Base-by-base conservation (phyloP, 2,888 invertebrate genomes). In the Yponomeuta sedellus region DNA sequence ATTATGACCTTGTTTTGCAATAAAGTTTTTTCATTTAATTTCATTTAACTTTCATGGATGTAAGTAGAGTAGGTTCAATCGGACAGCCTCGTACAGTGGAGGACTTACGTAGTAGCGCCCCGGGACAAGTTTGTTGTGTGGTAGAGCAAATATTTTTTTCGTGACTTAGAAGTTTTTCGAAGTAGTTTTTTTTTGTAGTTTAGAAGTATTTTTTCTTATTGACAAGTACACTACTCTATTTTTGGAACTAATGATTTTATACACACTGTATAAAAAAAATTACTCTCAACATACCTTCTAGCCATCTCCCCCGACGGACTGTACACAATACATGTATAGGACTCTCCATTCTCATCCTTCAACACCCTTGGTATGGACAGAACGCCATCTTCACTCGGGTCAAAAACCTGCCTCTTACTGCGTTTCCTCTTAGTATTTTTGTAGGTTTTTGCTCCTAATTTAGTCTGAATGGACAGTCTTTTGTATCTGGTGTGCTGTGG, bases 301-400 rank as follows among this genome's bases (percentile, higher is more conserved):
- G 95, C 95, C 78, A 95, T 94, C 81, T 96, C 95, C 0, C 95
- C 96, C 2, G 94, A 94, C 40, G 94, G 93, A 77, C 95, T 95
- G 66, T 93, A 93, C 0, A 96, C 96, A 62, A 94, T 93, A 85
- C 97, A 97, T n/a, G 95, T 95, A 81, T 96, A 97, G 66, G 92
- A 92, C 65, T 96, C 96, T 56, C 95, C 94, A 80, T 96, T 96
- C 66, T 94, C 93, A 63, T 87, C 87, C 62, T 94, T 93, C 70
- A 92, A 86, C 20, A 94, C 86, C 73, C 90, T 92, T 66, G 92
- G 91, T 78, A 94, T 93, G 71, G 91, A 91, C 69, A 94, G 77
- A 57, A 93, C 89, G 1, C 94, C 94, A 62, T 93, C 88, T 73
- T 88, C 88, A 52, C 79, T 83, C 0, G 82, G 77, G 59, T 86